A percentile compares a stretch with the other conserved stretches of the same genome.
phyloP scores from a whole-genome alignment of 2,888 invertebrate genomes.

The Pyrrhosoma nymphula region DNA sequence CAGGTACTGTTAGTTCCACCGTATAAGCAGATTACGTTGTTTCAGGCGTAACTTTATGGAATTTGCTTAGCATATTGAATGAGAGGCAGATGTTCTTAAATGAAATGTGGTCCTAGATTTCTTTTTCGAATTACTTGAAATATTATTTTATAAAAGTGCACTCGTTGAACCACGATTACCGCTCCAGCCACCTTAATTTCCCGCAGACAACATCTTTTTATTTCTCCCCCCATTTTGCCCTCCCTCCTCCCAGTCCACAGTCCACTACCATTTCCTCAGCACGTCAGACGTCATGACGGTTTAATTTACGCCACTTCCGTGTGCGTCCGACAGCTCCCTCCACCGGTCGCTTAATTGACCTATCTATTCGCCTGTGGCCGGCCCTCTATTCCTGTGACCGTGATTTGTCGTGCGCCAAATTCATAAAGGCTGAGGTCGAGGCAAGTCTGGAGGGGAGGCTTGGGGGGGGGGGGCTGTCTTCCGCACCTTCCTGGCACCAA shows the following conservation, averaged over 20 bases:
- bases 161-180: not conserved
- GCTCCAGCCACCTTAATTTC: not conserved
- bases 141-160: not conserved
- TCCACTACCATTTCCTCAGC: not conserved
- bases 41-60: too few species aligned
- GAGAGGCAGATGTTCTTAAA: too few species aligned
- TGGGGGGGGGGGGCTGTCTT: too few species aligned
- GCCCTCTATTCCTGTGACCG: too few species aligned
- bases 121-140: too few species aligned
- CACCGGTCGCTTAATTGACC: not conserved
- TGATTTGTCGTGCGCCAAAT: slow-evolving; percentile 1
- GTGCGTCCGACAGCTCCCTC: not conserved
- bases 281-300: not conserved
- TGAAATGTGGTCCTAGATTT: too few species aligned
- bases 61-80: too few species aligned
- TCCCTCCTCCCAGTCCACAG: not conserved
- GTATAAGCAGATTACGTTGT: too few species aligned
- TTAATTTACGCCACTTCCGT: not conserved
- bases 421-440: not conserved
- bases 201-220: too few species aligned
- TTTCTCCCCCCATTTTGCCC: not conserved
- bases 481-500: too few species aligned
- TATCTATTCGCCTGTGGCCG: not conserved
- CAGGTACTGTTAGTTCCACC: too few species aligned
- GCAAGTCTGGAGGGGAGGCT: too few species aligned